Evolutionary conservation across 2,797 vertebrate species (phyloP), one percentile per base, ranked within the genome.

Genomic region (Acanthiza pusilla): DNA sequence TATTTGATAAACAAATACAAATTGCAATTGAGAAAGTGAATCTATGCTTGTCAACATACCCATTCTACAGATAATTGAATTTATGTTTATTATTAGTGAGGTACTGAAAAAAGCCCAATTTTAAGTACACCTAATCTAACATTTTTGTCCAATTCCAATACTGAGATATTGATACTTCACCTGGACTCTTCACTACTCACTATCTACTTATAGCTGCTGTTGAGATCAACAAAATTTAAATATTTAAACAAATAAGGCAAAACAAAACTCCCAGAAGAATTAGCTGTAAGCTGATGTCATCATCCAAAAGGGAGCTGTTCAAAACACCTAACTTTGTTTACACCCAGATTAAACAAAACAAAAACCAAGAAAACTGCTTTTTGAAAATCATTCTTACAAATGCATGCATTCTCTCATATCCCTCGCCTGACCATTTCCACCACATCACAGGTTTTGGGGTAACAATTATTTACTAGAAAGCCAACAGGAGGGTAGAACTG

Each of bases 361-460:
- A 78, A 67, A 53, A 7, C 48, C 20, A 66, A 50, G 32, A 45
- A 77, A 61, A 10, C 5, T 13, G 9, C 25, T 38, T 23, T 20
- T 6, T 30, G 17, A 74, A 81, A 86, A 75, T 7, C 16, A 9
- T 2, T 66, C 20, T 47, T 40, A 30, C 7, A 32, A 65, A 85
- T 2, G 38, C 38, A 38, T 38, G 38, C 2, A 2, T 36, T 47
- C 30, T 29, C 20, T 40, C 40, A 16, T 42, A 42, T 42, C 40
- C 40, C 40, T 42, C 40, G 7, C 6, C 29, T 9, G 36, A 71
- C 16, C 1, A 0, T 58, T 76, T 40, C 66, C 18, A 36, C 19
- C 71, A 2, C 19, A 29, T 5, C 5, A 4, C 0, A 34, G 5
- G 1, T 43, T 66, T 27, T 9, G 0, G 1, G 48, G 10, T 17